Evolutionary conservation across 1,140 invertebrate genomes (phyloP).

Genomic region (Solenopsis fugax): DNA sequence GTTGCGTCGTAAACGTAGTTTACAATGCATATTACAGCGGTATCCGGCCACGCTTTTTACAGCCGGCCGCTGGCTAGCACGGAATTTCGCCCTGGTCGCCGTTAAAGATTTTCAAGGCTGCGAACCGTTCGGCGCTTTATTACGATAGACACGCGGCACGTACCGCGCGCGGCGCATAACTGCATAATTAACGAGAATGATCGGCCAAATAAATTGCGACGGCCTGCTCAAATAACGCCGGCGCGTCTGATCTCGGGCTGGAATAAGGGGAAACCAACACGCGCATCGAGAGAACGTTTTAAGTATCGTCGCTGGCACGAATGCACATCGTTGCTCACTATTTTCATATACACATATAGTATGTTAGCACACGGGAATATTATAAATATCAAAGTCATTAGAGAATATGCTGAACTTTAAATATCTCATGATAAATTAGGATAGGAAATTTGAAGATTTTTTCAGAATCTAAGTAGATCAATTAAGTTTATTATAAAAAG

Average conservation of each 20-base stretch:
- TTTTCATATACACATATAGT: background rate
- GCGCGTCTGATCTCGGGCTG: conserved; percentile 19
- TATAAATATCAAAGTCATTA: background rate
- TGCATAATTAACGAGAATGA: conserved; percentile 64
- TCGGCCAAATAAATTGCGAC: conserved; percentile 54
- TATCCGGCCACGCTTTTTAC: conserved; percentile 26
- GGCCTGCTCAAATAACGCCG: conserved; percentile 45
- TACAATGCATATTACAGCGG: conserved; percentile 53
- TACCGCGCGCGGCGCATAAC: conserved; percentile 48
- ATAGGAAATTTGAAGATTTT: background rate
- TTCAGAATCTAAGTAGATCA: background rate
- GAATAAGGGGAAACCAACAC: conserved; percentile 16
- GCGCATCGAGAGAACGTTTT: conserved; percentile 14
- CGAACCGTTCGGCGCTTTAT: conserved; percentile 30
- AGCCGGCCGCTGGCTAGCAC: background rate
- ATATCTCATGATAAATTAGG: background rate
- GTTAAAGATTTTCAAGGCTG: conserved; percentile 41
- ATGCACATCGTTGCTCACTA: background rate
- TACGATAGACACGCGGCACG: conserved; percentile 44
- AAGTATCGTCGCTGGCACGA: conserved; percentile 13
- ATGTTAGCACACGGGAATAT: conserved; percentile 16
- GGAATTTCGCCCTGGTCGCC: conserved; percentile 23
- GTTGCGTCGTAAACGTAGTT: conserved; percentile 49
- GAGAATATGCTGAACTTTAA: background rate
- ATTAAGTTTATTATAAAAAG: background rate